Conservation (phyloP, 2,888 invertebrate genomes). For the Pachliopta kotzebuea region DNA sequence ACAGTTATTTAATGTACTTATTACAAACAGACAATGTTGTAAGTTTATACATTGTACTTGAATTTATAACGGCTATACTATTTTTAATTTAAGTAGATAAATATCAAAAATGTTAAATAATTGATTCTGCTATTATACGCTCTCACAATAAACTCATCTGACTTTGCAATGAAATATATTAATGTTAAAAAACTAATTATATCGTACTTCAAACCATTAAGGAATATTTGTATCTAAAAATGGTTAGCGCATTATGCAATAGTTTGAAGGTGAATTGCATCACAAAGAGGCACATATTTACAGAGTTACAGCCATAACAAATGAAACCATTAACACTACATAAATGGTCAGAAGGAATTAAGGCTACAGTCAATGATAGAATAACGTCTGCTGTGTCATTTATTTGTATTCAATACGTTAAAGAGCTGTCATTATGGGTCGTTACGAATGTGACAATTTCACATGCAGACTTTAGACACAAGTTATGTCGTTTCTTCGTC, state of each 20-base stretch:
- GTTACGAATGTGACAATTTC: constrained; percentile 31
- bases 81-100: background rate
- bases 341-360: constrained; percentile 24
- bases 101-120: background rate
- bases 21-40: no score
- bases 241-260: constrained; percentile 17
- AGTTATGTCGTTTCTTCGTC: constrained; percentile 29
- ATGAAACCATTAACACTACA: constrained; percentile 23
- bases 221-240: background rate
- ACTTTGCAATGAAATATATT: no score
- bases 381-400: constrained; percentile 33
- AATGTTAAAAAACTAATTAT: no score
- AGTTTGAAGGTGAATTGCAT: constrained; percentile 15
- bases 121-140: no score
- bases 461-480: constrained; percentile 24
- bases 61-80: background rate
- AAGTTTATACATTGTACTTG: no score
- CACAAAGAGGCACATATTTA: constrained; percentile 16
- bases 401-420: constrained; percentile 36
- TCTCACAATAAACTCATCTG: no score
- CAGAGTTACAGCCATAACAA: constrained; percentile 19
- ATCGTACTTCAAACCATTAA: no score
- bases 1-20: no score
- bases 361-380: constrained; percentile 16
- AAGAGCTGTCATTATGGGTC: constrained; percentile 12